Base-by-base conservation (phyloP, 2,888 invertebrate genomes). In the Eueremaeus valkanovi region DNA sequence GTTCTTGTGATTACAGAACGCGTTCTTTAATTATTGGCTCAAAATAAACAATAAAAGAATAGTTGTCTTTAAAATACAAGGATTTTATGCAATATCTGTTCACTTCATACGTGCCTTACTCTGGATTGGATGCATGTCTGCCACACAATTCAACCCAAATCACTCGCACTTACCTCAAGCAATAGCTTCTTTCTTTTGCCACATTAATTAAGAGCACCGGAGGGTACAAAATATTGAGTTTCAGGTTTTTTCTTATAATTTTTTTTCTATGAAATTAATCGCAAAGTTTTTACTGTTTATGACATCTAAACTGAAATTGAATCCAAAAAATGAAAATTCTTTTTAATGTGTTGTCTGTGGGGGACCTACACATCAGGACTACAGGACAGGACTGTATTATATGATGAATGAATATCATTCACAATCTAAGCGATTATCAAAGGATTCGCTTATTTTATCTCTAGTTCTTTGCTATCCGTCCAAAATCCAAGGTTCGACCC, bases 141-240 rank as follows among this genome's bases (percentile, higher is more conserved):
- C 16, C 11, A n/a, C 16, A 16, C 31, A 58, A 58, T 31, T n/a
- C 66, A 66, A 66, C 66, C 66, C 66, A 66, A 66, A 66, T 66
- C 40, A 21, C 40, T 24, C 9, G 21, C 31, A 29, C 11, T 31
- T 13, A 36, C 66, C 66, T 40, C 36, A 66, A 66, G 66, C 63
- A 31, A 66, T 13, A 13, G 16, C 16, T 21, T 40, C 0, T 31
- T 21, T 55, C 55, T 21, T 16, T 55, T 55, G 24, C 66, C n/a
- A 66, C 31, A 66, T 9, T 21, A 33, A 63, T 63, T 33, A 18
- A 66, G 9, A 66, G 21, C 40, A 66, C 66, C 29, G 18, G 21
- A 66, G 66, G 66, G 66, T 29, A 66, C 29, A 18, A 11, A 11
- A 45, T 45, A 31, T 18, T 29, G 16, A 49, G 5, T 58, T 29